Evolutionary conservation across 2,797 vertebrate genomes (phyloP).

Genomic region (Phrynocephalus guinanensis): DNA sequence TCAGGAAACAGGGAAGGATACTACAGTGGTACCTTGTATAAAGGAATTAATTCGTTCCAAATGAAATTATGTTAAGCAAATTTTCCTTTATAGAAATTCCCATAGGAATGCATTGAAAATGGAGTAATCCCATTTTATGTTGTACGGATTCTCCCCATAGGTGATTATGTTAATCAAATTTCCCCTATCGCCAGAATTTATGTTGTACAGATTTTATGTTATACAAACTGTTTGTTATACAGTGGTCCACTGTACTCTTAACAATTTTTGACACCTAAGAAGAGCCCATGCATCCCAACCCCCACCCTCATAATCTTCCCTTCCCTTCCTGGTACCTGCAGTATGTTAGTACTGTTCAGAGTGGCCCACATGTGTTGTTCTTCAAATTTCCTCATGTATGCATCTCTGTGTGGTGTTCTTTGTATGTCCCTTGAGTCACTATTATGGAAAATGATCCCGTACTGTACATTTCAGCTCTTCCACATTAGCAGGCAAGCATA

Average conservation of each 20-base stretch:
- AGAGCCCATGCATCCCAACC: neutral
- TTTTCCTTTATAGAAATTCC: too few species aligned
- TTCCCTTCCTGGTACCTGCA: slow-evolving; percentile 49
- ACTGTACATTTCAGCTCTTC: slow-evolving; percentile 44
- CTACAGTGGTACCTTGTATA: neutral
- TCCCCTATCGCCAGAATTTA: too few species aligned
- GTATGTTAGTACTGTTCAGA: slow-evolving; percentile 32
- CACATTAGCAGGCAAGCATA: slow-evolving; percentile 54
- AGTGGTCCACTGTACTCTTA: slow-evolving; percentile 33
- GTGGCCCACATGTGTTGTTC: slow-evolving; percentile 11
- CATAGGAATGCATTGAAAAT: too few species aligned
- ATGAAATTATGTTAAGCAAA: too few species aligned
- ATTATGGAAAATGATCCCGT: slow-evolving; percentile 38
- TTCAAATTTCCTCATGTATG: slow-evolving; percentile 25
- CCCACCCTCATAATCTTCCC: neutral
- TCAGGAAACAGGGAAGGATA: neutral
- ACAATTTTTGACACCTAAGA: slow-evolving; percentile 51
- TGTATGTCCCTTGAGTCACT: slow-evolving; percentile 14
- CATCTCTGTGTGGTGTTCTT: slow-evolving; percentile 17
- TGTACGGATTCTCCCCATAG: too few species aligned
- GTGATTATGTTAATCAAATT: too few species aligned
- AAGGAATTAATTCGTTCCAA: too few species aligned
- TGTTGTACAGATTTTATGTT: too few species aligned
- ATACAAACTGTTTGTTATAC: too few species aligned
- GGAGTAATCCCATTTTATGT: too few species aligned